Percentiles rank a stretch among this genome's conserved stretches.
These are phyloP conservation scores for Dasypogon diadema DNA, from an alignment of 2,888 invertebrate genomes.

Conservation along the genomic window DNA sequence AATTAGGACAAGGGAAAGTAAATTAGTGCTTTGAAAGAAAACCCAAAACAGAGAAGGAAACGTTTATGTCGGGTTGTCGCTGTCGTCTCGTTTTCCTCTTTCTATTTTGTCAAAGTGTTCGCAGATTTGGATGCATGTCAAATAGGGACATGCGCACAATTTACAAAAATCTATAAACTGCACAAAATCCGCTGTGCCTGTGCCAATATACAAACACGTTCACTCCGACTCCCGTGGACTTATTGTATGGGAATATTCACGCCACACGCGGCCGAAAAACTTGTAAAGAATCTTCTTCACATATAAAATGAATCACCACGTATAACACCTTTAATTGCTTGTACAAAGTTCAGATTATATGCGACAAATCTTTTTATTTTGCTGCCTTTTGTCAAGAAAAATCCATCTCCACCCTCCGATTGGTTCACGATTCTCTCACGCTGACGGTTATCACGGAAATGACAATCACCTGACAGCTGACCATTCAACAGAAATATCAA, in stretches of 20 bases:
- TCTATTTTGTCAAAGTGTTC: slow-evolving; percentile 18
- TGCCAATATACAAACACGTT: not conserved
- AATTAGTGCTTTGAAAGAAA: slow-evolving; percentile 29
- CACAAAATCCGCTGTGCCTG: slow-evolving; percentile 1
- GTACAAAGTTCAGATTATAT: not conserved
- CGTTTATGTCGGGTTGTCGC: slow-evolving; percentile 3
- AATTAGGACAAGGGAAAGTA: slow-evolving; percentile 48
- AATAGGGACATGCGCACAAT: slow-evolving; percentile 7
- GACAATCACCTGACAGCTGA: not conserved
- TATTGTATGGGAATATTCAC: not conserved
- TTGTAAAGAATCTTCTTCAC: slow-evolving; percentile 7
- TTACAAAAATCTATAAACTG: slow-evolving; percentile 1
- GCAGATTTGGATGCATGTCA: slow-evolving; percentile 6
- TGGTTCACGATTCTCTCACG: slow-evolving; percentile 4
- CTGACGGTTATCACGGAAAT: not conserved
- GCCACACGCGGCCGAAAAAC: slow-evolving; percentile 4
- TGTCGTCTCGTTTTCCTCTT: slow-evolving; percentile 12
- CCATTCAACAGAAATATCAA: too few relatives aligned
- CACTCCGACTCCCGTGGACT: not conserved
- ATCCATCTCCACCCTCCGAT: slow-evolving; percentile 14
- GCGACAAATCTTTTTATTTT: not conserved
- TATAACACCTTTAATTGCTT: not conserved
- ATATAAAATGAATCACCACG: not conserved
- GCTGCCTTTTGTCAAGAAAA: slow-evolving; percentile 24
- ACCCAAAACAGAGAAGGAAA: slow-evolving; percentile 34